phyloP scores from a whole-genome alignment of 1,140 invertebrate genomes.

The Tetramorium parvispinum region DNA sequence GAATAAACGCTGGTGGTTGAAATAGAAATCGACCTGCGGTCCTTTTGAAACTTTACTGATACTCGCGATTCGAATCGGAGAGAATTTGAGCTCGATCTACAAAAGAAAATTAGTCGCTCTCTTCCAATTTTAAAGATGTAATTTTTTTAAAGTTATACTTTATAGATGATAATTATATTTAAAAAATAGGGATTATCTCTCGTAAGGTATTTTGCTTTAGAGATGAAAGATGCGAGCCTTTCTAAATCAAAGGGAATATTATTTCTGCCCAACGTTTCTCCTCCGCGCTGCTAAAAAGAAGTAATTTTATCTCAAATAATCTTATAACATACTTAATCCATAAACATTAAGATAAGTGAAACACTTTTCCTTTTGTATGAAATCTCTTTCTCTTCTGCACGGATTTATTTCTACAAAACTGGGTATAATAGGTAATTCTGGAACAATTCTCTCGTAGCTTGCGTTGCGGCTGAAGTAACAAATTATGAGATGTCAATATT shows the following conservation, averaged over 20 bases:
- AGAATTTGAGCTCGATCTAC: background rate
- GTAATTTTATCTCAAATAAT: background rate
- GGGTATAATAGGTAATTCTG: background rate
- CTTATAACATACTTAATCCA: background rate
- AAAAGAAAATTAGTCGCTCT: background rate
- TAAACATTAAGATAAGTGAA: background rate
- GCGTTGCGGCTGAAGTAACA: background rate
- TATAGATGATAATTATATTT: background rate
- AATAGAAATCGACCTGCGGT: background rate
- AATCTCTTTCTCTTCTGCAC: background rate
- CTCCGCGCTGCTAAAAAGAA: background rate
- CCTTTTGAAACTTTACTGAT: background rate
- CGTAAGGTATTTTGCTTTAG: background rate
- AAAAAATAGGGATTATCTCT: background rate
- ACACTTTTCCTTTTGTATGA: background rate
- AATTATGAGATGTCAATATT: background rate
- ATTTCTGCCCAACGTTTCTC: background rate
- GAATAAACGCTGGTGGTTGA: background rate
- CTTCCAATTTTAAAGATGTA: background rate
- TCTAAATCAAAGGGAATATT: conserved; percentile 4
- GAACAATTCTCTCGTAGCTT: background rate
- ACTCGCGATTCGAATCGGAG: background rate
- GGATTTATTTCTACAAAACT: conserved; percentile 8
- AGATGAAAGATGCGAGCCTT: background rate
- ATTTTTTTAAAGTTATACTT: background rate